Conservation (phyloP, 1,140 invertebrate species). For the Camponotus floridanus region DNA sequence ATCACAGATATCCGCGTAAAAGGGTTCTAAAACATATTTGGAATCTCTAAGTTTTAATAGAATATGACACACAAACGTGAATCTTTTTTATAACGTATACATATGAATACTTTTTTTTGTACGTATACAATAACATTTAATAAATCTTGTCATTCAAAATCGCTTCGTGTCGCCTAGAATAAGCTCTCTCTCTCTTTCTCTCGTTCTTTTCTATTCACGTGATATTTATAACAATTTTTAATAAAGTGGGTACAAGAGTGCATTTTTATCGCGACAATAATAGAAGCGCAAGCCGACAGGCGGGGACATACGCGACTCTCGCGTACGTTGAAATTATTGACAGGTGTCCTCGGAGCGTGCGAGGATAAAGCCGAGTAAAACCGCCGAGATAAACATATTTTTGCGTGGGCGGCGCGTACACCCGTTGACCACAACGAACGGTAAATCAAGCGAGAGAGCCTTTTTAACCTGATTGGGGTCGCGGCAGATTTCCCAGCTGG, state of each 20-base stretch:
- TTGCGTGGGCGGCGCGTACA: not conserved
- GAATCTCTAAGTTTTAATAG: no score
- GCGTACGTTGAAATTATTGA: not conserved
- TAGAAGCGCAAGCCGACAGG: not conserved
- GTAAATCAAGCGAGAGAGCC: slow-evolving; percentile 40
- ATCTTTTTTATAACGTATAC: no score
- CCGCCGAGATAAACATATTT: no score
- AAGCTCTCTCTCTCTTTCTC: no score
- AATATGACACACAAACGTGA: no score
- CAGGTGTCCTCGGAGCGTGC: not conserved
- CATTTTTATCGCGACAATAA: not conserved
- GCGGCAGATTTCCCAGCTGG: slow-evolving; percentile 30
- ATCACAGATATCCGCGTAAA: no score
- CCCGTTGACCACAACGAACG: slow-evolving; percentile 27
- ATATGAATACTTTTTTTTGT: no score
- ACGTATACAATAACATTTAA: no score
- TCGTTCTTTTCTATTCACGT: not conserved
- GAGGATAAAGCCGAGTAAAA: no score
- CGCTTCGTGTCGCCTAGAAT: no score
- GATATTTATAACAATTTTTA: not conserved
- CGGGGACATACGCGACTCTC: not conserved
- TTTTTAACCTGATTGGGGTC: slow-evolving; percentile 42
- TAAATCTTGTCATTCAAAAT: not conserved
- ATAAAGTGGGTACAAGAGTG: no score
- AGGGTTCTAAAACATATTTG: no score